These are phyloP conservation scores for Coccyzus lansbergi DNA, from an alignment of 2,797 vertebrate species.

Conservation along the genomic window DNA sequence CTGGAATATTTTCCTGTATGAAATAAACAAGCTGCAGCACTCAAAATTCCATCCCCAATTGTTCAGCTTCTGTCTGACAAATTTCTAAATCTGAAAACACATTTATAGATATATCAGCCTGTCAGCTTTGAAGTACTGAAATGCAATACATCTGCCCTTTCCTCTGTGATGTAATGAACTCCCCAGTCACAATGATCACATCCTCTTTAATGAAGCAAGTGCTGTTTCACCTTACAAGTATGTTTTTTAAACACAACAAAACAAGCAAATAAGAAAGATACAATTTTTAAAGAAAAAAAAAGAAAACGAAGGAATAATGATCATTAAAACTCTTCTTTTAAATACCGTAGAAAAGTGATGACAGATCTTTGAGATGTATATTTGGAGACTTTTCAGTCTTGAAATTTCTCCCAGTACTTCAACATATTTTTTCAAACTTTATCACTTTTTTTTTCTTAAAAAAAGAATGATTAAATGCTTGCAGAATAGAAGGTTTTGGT, in stretches of 20 bases:
- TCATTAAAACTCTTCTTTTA: neutral
- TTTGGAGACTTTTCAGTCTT: neutral
- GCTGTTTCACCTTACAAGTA: neutral
- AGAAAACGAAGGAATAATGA: neutral
- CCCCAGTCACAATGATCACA: neutral
- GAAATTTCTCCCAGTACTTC: neutral
- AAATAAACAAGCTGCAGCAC: neutral
- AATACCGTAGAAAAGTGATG: neutral
- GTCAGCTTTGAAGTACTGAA: neutral
- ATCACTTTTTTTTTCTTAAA: neutral
- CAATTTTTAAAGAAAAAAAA: neutral
- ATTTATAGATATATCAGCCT: neutral
- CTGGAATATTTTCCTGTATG: neutral
- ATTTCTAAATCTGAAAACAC: neutral
- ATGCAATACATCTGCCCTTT: neutral
- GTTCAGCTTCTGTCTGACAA: neutral
- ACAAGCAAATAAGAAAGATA: neutral
- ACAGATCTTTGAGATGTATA: neutral
- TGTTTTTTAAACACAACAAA: neutral
- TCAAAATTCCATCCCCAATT: neutral
- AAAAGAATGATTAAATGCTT: neutral
- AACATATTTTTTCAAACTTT: neutral
- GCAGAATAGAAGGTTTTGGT: neutral
- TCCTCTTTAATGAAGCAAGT: neutral
- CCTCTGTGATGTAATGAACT: neutral